Conservation (phyloP, 2,797 vertebrate species). For the Scyliorhinus canicula region DNA sequence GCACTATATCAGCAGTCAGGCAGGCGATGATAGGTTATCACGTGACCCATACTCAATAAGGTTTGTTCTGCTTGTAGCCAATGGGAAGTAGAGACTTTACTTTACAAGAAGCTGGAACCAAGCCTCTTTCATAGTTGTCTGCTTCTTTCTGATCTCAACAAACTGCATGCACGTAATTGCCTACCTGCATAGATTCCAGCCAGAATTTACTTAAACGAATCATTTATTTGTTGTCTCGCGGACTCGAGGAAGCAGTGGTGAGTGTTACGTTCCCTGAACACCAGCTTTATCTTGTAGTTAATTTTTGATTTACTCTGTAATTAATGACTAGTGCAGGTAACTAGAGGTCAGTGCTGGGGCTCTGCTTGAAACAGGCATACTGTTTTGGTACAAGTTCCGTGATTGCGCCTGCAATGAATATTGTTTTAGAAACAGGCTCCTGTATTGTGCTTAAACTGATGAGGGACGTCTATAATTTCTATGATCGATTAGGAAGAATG, state of each 20-base stretch:
- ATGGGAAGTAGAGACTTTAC: slow-evolving; percentile 9
- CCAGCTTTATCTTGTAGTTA: slow-evolving; percentile 12
- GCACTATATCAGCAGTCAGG: slow-evolving; percentile 5
- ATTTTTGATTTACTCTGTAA: slow-evolving; percentile 34
- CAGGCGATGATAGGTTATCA: slow-evolving; percentile 33
- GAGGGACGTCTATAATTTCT: background rate
- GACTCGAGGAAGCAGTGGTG: background rate
- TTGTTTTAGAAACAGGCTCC: background rate
- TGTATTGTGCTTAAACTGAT: background rate
- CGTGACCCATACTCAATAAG: background rate
- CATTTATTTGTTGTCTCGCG: background rate
- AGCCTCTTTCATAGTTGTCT: background rate
- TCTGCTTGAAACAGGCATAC: background rate
- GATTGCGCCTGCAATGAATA: background rate
- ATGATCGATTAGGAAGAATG: background rate
- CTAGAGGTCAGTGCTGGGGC: slow-evolving; percentile 8
- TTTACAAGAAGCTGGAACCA: slow-evolving; percentile 11
- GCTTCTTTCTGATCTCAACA: slow-evolving; percentile 17
- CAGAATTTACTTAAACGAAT: slow-evolving; percentile 27
- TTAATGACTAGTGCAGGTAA: slow-evolving; percentile 27
- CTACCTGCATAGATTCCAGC: slow-evolving; percentile 28
- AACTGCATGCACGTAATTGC: background rate
- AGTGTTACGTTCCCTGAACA: slow-evolving; percentile 17
- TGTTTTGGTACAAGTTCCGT: background rate
- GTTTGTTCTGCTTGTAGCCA: slow-evolving; percentile 5